Evolutionary conservation across 2,888 invertebrate genomes (phyloP).

Genomic region (Ctena decussata): DNA sequence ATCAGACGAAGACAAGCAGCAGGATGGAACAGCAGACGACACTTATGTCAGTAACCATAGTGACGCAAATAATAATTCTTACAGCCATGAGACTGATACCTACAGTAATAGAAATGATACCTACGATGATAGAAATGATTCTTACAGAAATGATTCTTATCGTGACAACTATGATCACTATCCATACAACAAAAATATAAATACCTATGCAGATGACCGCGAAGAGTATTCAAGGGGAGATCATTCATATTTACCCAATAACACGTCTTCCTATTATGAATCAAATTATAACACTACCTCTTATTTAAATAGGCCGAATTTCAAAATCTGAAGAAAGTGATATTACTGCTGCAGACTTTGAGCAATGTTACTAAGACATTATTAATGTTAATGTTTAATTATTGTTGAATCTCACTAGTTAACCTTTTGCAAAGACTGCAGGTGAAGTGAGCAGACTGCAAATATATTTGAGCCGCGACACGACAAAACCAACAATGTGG

Average conservation of each 20-base stretch:
- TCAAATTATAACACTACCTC: conserved; percentile 45
- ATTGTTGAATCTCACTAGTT: too few relatives aligned
- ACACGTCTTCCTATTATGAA: conserved; percentile 12
- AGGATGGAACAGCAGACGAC: conserved; percentile 29
- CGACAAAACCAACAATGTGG: too few relatives aligned
- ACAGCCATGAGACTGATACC: not conserved
- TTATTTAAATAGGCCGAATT: conserved; percentile 45
- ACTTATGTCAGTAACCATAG: conserved; percentile 43
- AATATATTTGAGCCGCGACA: too few relatives aligned
- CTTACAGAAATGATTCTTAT: not conserved
- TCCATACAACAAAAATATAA: not conserved
- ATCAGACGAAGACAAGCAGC: conserved; percentile 27
- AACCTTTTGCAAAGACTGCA: too few relatives aligned
- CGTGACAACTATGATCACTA: not conserved
- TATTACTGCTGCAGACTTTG: too few relatives aligned
- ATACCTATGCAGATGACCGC: not conserved
- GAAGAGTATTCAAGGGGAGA: conserved; percentile 37
- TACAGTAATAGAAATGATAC: not conserved
- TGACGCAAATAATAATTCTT: conserved; percentile 3
- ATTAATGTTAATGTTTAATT: too few relatives aligned
- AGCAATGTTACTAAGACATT: too few relatives aligned
- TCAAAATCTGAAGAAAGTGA: conserved; percentile 45
- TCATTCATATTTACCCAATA: conserved; percentile 23
- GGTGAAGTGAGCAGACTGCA: too few relatives aligned
- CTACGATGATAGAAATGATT: not conserved